phyloP scores from a whole-genome alignment of 2,888 invertebrate genomes.

The Drosophila fulvimacula region DNA sequence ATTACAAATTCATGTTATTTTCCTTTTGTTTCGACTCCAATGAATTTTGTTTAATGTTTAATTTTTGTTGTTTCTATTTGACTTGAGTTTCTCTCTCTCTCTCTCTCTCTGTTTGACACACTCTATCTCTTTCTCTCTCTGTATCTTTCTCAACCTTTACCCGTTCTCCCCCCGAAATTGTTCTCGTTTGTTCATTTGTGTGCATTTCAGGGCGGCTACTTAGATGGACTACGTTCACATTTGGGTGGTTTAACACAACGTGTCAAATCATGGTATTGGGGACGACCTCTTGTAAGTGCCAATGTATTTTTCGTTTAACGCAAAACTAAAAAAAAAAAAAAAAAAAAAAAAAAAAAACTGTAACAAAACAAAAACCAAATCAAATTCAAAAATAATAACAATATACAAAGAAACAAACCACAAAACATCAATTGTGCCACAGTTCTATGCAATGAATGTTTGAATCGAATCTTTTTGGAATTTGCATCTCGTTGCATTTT shows the following conservation, averaged over 20 bases:
- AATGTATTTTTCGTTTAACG: conserved; percentile 84
- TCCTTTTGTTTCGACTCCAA: conserved; percentile 14
- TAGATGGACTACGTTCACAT: conserved; percentile 96
- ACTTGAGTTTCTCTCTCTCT: conserved; percentile 1
- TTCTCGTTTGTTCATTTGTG: conserved; percentile 84
- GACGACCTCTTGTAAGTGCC: conserved; percentile 97
- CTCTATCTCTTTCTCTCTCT: conserved; percentile 23
- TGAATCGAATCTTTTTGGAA: conserved; percentile 58
- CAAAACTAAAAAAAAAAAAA: conserved; percentile 64
- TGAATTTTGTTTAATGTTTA: conserved; percentile 10
- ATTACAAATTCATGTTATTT: conserved; percentile 25
- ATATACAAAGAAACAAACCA: conserved; percentile 49
- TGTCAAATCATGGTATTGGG: conserved; percentile 99
- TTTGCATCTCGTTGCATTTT: conserved; percentile 76
- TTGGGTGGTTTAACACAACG: conserved; percentile 98
- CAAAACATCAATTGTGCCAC: conserved; percentile 62
- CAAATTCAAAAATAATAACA: conserved; percentile 39
- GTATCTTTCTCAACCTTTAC: conserved; percentile 46
- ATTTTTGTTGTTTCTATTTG: conserved; percentile 7
- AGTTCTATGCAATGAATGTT: conserved; percentile 64
- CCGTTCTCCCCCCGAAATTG: conserved; percentile 74
- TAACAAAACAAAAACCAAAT: conserved; percentile 53
- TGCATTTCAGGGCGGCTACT: conserved; percentile 93
- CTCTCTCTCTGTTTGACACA: conserved; percentile 37
- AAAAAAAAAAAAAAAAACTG: conserved; percentile 41